These are phyloP conservation scores for Tachina fera DNA, from an alignment of 2,888 invertebrate species.

Conservation along the genomic window DNA sequence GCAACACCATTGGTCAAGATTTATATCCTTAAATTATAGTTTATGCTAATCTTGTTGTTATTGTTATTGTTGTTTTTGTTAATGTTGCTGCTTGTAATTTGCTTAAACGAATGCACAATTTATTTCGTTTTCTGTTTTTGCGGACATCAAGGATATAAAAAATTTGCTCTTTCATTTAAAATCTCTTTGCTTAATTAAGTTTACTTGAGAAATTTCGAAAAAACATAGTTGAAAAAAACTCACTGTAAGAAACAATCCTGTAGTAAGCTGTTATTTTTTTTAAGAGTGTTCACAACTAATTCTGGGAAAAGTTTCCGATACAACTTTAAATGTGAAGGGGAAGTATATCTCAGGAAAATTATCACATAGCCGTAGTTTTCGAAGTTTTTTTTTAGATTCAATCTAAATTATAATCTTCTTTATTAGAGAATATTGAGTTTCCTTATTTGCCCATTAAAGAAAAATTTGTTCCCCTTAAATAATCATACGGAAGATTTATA, in stretches of 20 bases:
- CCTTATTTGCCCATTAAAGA: too few relatives aligned
- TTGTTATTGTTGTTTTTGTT: constrained; percentile 8
- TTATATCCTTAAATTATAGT: constrained; percentile 63
- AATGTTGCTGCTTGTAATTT: constrained; percentile 2
- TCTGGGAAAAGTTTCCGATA: constrained; percentile 37
- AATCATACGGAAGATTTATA: too few relatives aligned
- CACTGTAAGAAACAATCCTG: constrained; percentile 3
- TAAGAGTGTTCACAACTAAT: constrained; percentile 11
- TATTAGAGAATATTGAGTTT: too few relatives aligned
- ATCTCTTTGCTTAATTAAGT: constrained; percentile 67
- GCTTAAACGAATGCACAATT: constrained; percentile 55
- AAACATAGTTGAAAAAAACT: background rate
- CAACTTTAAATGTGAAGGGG: constrained; percentile 32
- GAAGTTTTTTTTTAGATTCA: too few relatives aligned
- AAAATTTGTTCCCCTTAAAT: too few relatives aligned
- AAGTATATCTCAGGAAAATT: constrained; percentile 14
- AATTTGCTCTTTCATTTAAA: constrained; percentile 36
- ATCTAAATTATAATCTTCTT: too few relatives aligned
- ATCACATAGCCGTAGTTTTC: too few relatives aligned
- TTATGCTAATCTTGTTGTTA: background rate
- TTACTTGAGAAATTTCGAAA: constrained; percentile 14
- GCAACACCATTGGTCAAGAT: constrained; percentile 68
- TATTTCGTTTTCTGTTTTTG: constrained; percentile 5
- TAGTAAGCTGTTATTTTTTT: constrained; percentile 13
- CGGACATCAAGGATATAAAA: background rate